These are phyloP conservation scores for Tetragnatha versicolor DNA, from an alignment of 1,140 invertebrate species.

Conservation along the genomic window DNA sequence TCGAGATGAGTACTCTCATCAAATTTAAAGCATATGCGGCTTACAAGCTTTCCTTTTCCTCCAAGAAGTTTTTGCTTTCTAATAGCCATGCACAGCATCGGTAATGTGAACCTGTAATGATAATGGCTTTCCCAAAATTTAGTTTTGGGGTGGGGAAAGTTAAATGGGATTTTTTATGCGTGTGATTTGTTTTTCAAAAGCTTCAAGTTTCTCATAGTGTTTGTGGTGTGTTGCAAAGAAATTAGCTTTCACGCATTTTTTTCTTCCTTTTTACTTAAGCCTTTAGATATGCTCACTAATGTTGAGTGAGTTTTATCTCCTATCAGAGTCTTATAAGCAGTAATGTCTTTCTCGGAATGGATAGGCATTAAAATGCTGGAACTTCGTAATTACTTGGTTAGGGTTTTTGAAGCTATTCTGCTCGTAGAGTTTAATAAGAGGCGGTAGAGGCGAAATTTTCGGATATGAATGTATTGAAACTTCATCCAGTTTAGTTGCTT, in stretches of 20 bases:
- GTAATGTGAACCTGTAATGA: slow-evolving; percentile 15
- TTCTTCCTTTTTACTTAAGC: neutral
- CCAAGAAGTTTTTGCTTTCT: neutral
- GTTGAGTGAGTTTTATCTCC: neutral
- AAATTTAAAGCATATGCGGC: neutral
- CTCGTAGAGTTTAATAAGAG: too few species aligned
- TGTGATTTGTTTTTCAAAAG: neutral
- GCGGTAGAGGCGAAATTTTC: too few species aligned
- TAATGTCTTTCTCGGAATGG: neutral
- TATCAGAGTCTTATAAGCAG: neutral
- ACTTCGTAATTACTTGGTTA: too few species aligned
- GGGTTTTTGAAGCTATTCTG: too few species aligned
- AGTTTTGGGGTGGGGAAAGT: neutral
- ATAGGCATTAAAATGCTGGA: too few species aligned
- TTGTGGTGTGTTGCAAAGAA: neutral
- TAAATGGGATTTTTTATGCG: slow-evolving; percentile 10
- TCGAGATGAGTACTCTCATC: neutral
- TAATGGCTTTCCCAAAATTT: slow-evolving; percentile 13
- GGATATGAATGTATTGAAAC: too few species aligned
- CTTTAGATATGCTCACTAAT: neutral
- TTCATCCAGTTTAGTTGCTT: too few species aligned
- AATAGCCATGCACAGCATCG: neutral
- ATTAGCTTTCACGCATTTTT: neutral
- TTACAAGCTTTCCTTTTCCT: neutral
- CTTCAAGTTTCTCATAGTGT: neutral